These are phyloP conservation scores for Helarctos malayanus DNA, from an alignment of 2,797 vertebrate genomes.

Conservation along the genomic window DNA sequence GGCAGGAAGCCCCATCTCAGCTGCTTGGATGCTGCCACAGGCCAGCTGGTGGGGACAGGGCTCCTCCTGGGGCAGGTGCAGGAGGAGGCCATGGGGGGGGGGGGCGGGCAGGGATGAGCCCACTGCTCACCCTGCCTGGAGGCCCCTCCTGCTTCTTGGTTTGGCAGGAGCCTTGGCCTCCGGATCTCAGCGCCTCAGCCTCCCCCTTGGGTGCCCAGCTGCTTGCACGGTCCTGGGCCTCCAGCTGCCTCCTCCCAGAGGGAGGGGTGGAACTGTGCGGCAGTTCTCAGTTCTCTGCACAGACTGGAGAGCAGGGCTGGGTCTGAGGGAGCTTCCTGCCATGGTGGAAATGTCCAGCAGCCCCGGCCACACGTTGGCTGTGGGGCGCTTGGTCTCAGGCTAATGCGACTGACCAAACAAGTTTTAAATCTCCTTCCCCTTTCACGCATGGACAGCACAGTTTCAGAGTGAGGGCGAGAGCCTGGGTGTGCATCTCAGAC, in stretches of 20 bases:
- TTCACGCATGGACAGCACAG: rapidly evolving
- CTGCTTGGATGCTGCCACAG: not conserved
- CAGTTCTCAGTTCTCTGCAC: not conserved
- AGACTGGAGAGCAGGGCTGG: not conserved
- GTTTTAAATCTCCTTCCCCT: slow-evolving; percentile 6
- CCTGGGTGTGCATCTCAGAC: not conserved
- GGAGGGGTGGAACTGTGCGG: rapidly evolving
- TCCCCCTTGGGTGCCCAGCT: not conserved
- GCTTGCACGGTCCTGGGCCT: not conserved
- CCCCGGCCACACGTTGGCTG: rapidly evolving
- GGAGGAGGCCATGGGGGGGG: not conserved
- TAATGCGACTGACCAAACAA: not conserved
- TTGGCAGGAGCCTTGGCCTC: not conserved
- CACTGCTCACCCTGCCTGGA: no score
- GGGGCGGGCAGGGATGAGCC: not conserved
- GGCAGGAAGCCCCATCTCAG: not conserved
- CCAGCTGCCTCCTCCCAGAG: not conserved
- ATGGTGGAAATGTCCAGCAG: rapidly evolving
- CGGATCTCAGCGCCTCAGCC: not conserved
- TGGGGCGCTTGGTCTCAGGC: no score
- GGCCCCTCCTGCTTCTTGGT: not conserved
- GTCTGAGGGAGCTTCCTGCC: not conserved
- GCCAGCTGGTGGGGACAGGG: not conserved
- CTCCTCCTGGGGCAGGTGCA: not conserved
- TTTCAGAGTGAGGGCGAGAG: not conserved